Conservation (phyloP, 2,113 vertebrate genomes). For the Corvus moneduloides region DNA sequence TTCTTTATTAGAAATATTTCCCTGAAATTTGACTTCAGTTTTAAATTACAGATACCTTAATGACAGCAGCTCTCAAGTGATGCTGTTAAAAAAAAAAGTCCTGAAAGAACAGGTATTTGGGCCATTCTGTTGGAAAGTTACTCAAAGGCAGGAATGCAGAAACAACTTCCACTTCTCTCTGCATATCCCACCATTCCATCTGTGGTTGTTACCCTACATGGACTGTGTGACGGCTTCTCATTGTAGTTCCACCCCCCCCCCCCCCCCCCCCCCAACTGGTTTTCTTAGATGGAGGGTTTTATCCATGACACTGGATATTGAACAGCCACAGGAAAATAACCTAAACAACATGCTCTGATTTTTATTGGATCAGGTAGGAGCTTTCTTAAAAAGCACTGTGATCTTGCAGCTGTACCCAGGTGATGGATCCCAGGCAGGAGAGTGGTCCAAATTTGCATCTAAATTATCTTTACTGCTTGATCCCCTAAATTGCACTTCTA, state of each 20-base stretch:
- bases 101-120: neutral
- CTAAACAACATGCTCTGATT: neutral
- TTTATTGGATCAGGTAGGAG: neutral
- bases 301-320: neutral
- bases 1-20: neutral
- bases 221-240: neutral
- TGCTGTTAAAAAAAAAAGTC: neutral
- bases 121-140: neutral
- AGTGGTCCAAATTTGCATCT: neutral
- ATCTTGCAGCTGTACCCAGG: neutral
- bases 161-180: neutral
- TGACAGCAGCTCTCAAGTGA: neutral
- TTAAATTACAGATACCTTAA: neutral
- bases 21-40: neutral
- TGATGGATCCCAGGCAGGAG: neutral
- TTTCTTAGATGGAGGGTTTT: neutral
- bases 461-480: neutral
- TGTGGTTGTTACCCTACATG: neutral
- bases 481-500: neutral
- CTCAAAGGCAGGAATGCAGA: neutral
- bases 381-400: neutral
- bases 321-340: neutral
- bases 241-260: accelerated
- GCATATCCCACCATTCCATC: neutral
- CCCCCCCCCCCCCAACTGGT: accelerated